A percentile compares a stretch with the other conserved stretches of the same genome.
Evolutionary conservation across 2,113 vertebrate genomes (phyloP).

Genomic region (Cricetomys ansorgei): DNA sequence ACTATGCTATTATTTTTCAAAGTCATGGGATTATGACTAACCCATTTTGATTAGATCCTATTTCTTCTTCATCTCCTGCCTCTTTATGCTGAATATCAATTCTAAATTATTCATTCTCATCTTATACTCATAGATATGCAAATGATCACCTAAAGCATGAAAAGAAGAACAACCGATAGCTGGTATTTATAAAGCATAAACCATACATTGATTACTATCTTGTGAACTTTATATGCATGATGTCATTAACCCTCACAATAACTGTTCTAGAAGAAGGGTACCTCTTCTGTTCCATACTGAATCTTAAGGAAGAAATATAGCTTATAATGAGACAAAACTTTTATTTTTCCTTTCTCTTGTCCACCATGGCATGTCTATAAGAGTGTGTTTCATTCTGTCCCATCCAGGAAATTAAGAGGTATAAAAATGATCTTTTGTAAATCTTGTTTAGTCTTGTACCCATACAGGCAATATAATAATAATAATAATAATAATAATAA

Average conservation of each 20-base stretch:
- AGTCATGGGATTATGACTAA: constrained; percentile 56
- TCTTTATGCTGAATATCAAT: neutral
- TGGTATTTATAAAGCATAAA: constrained; percentile 32
- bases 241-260: constrained; percentile 17
- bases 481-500: too few species aligned
- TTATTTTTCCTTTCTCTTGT: constrained; percentile 34
- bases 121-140: constrained; percentile 39
- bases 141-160: constrained; percentile 49
- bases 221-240: neutral
- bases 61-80: constrained; percentile 48
- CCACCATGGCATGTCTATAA: neutral
- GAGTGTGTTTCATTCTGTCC: constrained; percentile 1
- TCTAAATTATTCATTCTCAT: constrained; percentile 61
- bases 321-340: neutral
- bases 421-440: neutral
- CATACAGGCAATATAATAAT: neutral
- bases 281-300: neutral
- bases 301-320: neutral
- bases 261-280: neutral
- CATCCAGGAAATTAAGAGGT: neutral
- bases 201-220: constrained; percentile 10
- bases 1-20: constrained; percentile 65
- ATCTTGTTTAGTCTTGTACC: neutral
- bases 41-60: constrained; percentile 62
- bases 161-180: neutral